Conservation (phyloP, 2,888 invertebrate genomes). For the Zygaena filipendulae region DNA sequence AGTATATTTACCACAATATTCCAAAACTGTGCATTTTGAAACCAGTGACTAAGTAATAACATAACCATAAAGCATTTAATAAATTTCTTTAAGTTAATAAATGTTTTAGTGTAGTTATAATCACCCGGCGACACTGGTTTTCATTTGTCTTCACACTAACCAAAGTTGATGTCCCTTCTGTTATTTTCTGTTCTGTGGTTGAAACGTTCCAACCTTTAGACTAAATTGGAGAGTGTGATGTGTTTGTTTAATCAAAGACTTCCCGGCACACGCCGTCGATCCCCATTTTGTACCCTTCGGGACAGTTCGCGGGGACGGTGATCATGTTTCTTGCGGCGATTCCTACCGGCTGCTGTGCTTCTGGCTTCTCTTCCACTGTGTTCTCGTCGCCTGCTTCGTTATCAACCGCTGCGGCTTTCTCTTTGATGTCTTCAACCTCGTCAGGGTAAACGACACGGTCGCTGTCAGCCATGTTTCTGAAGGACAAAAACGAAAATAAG, state of each 20-base stretch:
- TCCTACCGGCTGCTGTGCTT: slow-evolving; percentile 3
- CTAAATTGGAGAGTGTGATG: too few relatives aligned
- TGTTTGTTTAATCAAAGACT: slow-evolving; percentile 20
- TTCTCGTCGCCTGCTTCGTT: slow-evolving; percentile 22
- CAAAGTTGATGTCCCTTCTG: too few relatives aligned
- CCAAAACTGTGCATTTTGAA: too few relatives aligned
- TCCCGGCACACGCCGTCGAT: slow-evolving; percentile 27
- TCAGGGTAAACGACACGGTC: slow-evolving; percentile 41
- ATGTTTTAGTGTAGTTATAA: too few relatives aligned
- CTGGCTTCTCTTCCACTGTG: slow-evolving; percentile 25
- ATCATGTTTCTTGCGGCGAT: slow-evolving; percentile 36
- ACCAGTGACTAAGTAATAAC: too few relatives aligned
- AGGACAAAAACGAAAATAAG: slow-evolving; percentile 7
- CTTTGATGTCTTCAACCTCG: slow-evolving; percentile 36
- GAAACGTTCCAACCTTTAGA: too few relatives aligned
- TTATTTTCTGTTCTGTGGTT: too few relatives aligned
- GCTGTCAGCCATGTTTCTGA: slow-evolving; percentile 39
- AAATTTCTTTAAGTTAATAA: too few relatives aligned
- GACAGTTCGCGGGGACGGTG: slow-evolving; percentile 25
- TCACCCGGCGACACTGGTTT: too few relatives aligned
- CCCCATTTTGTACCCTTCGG: slow-evolving; percentile 22
- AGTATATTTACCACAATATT: too few relatives aligned
- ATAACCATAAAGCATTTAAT: too few relatives aligned
- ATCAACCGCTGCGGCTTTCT: slow-evolving; percentile 18
- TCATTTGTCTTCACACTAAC: too few relatives aligned